A percentile compares a stretch with the other conserved stretches of the same genome.
These are phyloP conservation scores for Oophaga sylvatica DNA, from an alignment of 2,797 vertebrate species.

Conservation along the genomic window DNA sequence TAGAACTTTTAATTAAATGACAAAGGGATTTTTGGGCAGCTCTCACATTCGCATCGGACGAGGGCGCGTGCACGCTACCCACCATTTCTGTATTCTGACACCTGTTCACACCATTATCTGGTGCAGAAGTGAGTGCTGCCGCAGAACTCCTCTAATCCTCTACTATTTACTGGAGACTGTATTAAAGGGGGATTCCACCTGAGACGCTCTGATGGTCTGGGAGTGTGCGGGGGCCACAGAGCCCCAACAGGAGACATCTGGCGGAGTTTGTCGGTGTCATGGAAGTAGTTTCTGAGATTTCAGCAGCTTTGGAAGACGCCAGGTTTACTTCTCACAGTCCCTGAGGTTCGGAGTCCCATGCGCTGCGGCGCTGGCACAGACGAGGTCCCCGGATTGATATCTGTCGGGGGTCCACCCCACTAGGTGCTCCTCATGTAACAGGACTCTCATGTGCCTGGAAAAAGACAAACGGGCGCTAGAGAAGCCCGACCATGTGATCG, in stretches of 20 bases:
- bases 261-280: neutral
- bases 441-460: neutral
- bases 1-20: too few relatives aligned
- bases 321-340: constrained; percentile 16
- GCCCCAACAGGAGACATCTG: neutral
- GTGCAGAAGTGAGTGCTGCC: too few relatives aligned
- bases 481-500: constrained; percentile 95
- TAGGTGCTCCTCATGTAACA: neutral
- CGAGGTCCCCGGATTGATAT: neutral
- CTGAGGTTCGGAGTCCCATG: constrained; percentile 26
- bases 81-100: too few relatives aligned
- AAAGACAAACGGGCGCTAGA: constrained; percentile 72
- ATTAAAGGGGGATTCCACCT: neutral
- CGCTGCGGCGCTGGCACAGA: neutral
- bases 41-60: too few relatives aligned
- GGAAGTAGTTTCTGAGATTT: neutral
- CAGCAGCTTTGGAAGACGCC: constrained; percentile 47
- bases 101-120: too few relatives aligned
- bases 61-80: too few relatives aligned
- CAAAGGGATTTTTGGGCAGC: too few relatives aligned
- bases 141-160: too few relatives aligned
- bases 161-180: too few relatives aligned
- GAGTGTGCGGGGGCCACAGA: neutral
- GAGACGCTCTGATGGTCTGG: neutral
- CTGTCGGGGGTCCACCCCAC: neutral